phyloP scores from a whole-genome alignment of 2,113 vertebrate genomes.

The Callionymus lyra region DNA sequence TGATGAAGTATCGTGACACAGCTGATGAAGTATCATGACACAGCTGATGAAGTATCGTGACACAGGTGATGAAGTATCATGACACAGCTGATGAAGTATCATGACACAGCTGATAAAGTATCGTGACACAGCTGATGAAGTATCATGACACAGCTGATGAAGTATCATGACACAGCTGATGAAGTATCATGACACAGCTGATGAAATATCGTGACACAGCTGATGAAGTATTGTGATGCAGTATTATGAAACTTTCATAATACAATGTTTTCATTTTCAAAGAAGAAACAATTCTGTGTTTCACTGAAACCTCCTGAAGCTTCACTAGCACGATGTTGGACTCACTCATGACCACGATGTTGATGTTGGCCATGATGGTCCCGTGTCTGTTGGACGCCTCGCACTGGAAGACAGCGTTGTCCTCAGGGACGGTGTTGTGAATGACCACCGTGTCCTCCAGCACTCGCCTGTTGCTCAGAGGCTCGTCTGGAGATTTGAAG shows the following conservation, averaged over 20 bases:
- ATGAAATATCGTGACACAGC: no score
- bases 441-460: slow-evolving; percentile 70
- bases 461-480: slow-evolving; percentile 32
- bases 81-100: no score
- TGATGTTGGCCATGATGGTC: slow-evolving; percentile 77
- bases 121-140: no score
- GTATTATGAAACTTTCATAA: neutral
- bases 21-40: no score
- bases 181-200: no score
- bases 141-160: no score
- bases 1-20: no score
- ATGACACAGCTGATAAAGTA: no score
- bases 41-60: no score
- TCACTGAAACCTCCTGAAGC: neutral
- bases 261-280: neutral
- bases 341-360: slow-evolving; percentile 84
- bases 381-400: slow-evolving; percentile 84
- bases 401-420: slow-evolving; percentile 86
- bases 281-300: neutral
- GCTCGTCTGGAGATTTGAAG: slow-evolving; percentile 56
- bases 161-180: no score
- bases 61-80: no score
- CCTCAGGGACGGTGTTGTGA: slow-evolving; percentile 64
- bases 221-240: neutral
- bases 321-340: slow-evolving; percentile 1